These are phyloP conservation scores for Fragum fragum DNA, from an alignment of 2,888 invertebrate species.

Conservation along the genomic window DNA sequence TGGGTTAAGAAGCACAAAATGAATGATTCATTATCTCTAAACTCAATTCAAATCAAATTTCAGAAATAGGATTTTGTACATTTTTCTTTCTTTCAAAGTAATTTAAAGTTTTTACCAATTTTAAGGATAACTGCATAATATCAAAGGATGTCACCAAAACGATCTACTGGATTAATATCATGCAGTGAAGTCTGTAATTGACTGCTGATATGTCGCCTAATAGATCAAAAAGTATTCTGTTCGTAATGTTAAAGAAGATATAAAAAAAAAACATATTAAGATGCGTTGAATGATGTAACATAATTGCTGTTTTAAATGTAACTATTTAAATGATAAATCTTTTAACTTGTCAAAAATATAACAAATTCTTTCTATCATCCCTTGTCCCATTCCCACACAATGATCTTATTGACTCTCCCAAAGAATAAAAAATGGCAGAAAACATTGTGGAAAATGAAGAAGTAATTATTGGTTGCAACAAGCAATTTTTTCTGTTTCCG, in stretches of 20 bases:
- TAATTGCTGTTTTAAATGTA: no score
- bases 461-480: no score
- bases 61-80: background rate
- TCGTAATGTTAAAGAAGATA: background rate
- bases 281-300: no score
- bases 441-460: no score
- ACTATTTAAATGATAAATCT: no score
- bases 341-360: no score
- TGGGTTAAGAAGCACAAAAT: background rate
- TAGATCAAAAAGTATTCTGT: background rate
- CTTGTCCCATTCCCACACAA: no score
- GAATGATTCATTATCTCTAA: background rate
- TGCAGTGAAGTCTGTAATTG: background rate
- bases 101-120: conserved; percentile 2
- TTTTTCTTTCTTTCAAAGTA: background rate
- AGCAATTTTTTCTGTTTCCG: no score
- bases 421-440: no score
- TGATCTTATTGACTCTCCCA: no score
- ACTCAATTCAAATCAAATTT: background rate
- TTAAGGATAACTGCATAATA: background rate
- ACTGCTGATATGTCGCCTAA: conserved; percentile 15
- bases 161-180: conserved; percentile 19
- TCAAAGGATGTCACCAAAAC: background rate
- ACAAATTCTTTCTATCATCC: no score
- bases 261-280: no score